phyloP scores from a whole-genome alignment of 2,888 invertebrate species.

The Temnothorax ravouxi region DNA sequence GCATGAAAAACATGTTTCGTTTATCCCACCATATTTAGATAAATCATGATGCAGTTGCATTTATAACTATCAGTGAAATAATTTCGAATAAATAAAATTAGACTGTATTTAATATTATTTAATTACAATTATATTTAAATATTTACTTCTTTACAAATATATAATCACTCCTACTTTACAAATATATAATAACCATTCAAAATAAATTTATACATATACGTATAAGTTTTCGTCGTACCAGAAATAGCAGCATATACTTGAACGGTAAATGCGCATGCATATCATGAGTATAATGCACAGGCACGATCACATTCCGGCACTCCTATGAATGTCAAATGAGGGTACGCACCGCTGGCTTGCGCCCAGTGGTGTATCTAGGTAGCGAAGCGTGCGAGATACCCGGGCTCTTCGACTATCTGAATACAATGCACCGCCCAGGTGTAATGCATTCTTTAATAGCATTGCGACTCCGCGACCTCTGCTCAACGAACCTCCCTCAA shows the following conservation, averaged over 20 bases:
- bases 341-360: constrained; percentile 62
- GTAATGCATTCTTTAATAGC: constrained; percentile 81
- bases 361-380: constrained; percentile 52
- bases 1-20: constrained; percentile 11
- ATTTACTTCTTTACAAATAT: background rate
- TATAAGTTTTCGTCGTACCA: background rate
- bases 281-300: constrained; percentile 76
- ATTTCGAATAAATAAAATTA: background rate
- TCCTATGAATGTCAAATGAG: constrained; percentile 83
- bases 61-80: background rate
- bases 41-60: background rate
- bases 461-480: constrained; percentile 74
- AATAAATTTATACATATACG: constrained; percentile 1
- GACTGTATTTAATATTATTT: background rate
- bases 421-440: constrained; percentile 82
- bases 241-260: constrained; percentile 50
- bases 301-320: constrained; percentile 67
- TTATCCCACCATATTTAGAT: background rate
- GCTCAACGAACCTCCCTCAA: constrained; percentile 48
- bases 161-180: background rate
- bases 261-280: constrained; percentile 62
- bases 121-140: background rate
- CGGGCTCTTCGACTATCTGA: constrained; percentile 78
- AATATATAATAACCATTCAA: background rate
- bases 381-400: constrained; percentile 47